These are phyloP conservation scores for Nyctereutes procyonoides DNA, from an alignment of 2,113 vertebrate species.

Conservation along the genomic window DNA sequence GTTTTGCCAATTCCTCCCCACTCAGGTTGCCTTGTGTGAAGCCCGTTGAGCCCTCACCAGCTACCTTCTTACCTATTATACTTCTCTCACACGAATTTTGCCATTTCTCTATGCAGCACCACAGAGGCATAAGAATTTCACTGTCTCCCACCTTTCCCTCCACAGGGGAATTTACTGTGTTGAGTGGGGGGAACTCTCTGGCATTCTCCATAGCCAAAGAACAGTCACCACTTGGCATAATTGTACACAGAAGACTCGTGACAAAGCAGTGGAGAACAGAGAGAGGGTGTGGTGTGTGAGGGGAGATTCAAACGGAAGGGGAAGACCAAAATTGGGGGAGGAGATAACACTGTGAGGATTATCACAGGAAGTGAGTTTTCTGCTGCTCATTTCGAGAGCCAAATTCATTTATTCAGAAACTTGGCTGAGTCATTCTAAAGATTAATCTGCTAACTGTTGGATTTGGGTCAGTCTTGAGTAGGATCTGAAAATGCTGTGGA, in stretches of 20 bases:
- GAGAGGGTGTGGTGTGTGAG: neutral
- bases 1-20: neutral
- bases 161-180: neutral
- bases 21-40: neutral
- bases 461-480: neutral
- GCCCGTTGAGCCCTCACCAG: neutral
- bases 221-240: neutral
- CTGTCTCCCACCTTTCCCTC: neutral
- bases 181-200: neutral
- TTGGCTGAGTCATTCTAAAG: conserved; percentile 25
- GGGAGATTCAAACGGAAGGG: neutral
- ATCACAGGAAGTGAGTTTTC: neutral
- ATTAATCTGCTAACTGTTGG: neutral
- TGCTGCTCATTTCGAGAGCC: neutral
- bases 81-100: neutral
- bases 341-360: neutral
- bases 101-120: neutral
- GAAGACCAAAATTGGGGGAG: neutral
- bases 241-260: neutral
- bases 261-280: neutral
- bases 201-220: neutral
- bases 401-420: neutral
- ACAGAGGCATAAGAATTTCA: neutral
- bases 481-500: conserved; percentile 8
- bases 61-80: neutral